Percentiles rank a stretch among this genome's conserved stretches.
Conservation (phyloP, 2,797 vertebrate species). For the Cynopterus sphinx region DNA sequence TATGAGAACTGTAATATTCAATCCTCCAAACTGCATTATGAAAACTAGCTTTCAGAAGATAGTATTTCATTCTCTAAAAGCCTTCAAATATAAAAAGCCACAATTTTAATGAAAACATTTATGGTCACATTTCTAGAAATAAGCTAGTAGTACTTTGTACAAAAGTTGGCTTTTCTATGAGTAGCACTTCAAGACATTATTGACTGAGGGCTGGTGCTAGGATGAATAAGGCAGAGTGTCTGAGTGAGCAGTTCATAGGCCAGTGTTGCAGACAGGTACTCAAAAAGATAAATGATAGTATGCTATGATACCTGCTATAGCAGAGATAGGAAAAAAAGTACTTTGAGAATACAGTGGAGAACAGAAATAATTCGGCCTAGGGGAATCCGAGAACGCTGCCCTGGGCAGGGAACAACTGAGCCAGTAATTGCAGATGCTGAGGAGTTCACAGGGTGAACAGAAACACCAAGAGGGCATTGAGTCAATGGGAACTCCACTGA, state of each 20-base stretch:
- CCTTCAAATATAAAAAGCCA: constrained; percentile 17
- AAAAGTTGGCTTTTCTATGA: background rate
- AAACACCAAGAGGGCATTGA: background rate
- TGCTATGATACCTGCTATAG: background rate
- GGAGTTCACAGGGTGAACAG: background rate
- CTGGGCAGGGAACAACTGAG: background rate
- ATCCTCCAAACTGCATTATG: background rate
- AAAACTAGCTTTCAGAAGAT: constrained; percentile 25
- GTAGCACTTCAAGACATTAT: background rate
- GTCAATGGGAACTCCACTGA: background rate
- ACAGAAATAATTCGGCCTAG: background rate
- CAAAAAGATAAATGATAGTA: background rate
- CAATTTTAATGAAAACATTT: constrained; percentile 31
- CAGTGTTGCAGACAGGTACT: background rate
- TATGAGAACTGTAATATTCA: background rate
- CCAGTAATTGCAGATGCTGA: background rate
- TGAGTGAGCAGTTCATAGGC: background rate
- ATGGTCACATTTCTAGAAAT: background rate
- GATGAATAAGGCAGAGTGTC: background rate
- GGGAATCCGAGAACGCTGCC: background rate
- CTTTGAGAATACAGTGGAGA: background rate
- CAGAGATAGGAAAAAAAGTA: background rate
- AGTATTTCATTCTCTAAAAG: background rate
- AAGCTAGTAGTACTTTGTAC: background rate
- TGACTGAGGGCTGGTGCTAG: background rate